Evolutionary conservation across 30 jellyfish, hydroid and myxozoan genomes (phyloP), one percentile per base, ranked within the genome.

Genomic region (Sanderia malayensis): DNA sequence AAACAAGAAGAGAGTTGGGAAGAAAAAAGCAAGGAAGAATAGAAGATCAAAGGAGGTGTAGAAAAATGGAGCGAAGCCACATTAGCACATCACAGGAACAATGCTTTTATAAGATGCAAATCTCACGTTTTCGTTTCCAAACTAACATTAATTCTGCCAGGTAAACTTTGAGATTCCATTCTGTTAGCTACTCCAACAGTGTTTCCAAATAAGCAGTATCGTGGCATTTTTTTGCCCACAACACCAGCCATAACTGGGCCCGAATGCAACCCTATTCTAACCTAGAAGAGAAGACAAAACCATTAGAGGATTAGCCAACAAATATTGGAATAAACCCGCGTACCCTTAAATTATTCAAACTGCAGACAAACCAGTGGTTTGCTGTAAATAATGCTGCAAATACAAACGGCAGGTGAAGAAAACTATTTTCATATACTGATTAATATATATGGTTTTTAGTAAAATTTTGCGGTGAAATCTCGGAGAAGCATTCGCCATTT

Each of bases 161-260:
- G 94, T 18, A 44, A 52, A 33, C 96, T 87, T 1, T 67, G 76
- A 25, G 94, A 74, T 66, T 87, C 96, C 94, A 87, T 87, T 67
- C 80, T 79, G 55, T 87, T 87, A 28, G 94, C 96, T 27, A 87
- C 49, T 1, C 87, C 80, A 20, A 80, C 96, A 23, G 89, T 71
- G 62, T 80, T 47, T 9, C 96, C 96, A 73, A 87, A 87, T 22
- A 87, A 46, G 45, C 96, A 87, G 70, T 87, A 87, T n/a, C 90
- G 63, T 24, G 96, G 96, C 90, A 68, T 87, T 59, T 87, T 74
- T 80, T 74, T 81, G 61, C 96, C 96, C 17, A 80, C 96, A 17
- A 87, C 96, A 19, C 94, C 96, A 62, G 96, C 96, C 94, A 87
- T 87, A 44, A 79, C 89, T 24, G 94, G 90, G 4, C 96, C 96